Base-by-base conservation (phyloP, 2,797 vertebrate genomes). In the Telmatherina bonti region DNA sequence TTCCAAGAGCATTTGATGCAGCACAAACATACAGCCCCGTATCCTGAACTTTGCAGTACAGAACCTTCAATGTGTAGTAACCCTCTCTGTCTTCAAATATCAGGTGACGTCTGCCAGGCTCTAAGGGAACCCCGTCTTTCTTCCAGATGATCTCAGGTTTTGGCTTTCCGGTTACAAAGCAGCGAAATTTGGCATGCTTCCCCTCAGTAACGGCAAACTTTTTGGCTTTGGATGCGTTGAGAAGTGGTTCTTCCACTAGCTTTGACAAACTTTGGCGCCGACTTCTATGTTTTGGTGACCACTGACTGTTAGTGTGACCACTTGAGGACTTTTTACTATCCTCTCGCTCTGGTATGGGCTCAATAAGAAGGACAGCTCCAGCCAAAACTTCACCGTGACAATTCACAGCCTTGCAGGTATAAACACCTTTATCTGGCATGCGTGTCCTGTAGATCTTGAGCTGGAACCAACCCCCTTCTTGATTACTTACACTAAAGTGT, bases 171-270 rank as follows among this genome's bases (percentile, higher is more conserved):
- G 97, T 97, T 77, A 99, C 96, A 0, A 95, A 96, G 88, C 98
- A 99, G 67, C 97, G 97, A 62, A 99, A 99, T 86, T 99, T 99
- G 84, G 98, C 97, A 0, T 99, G 97, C 80, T 99, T 99, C 53
- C 98, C 98, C n/a, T 95, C 95, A 0, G 95, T 95, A 79, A 99
- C 97, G 0, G 95, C 90, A 30, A 98, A 99, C 16, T 94, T 96
- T 87, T 98, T 99, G 73, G 95, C 94, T 31, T 93, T 93, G 0
- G 92, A 84, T 0, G 70, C n/a, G 22, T 70, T 91, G 7, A 91
- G 73, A 0, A 83, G 31, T 0, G 75, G 69, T 18, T 94, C 93
- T 35, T 93, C 92, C 5, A 59, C 67, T 24, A 83, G 54, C 31
- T 83, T 91, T 0, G 71, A 71, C 56, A 86, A 76, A 27, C 85